Evolutionary conservation across 2,113 vertebrate species (phyloP), one percentile per base, ranked within the genome.

Genomic region (Rhea pennata): DNA sequence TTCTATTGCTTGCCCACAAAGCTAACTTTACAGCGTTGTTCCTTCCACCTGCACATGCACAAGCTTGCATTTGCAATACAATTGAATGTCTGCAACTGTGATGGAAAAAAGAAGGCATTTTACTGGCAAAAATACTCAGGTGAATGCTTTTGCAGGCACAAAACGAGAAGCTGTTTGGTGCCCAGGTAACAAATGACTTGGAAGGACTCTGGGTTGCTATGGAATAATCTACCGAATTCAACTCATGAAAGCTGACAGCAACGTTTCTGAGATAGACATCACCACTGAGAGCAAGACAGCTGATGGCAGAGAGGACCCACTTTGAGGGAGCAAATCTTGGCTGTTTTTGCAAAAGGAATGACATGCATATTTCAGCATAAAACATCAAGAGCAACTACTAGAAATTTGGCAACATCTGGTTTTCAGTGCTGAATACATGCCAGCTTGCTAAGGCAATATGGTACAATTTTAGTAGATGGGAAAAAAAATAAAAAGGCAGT

Each of bases 281-380:
- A 56, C 74, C 15, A 20, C 0, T 0, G 66, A 31, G 40, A 40
- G 2, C 2, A 84, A 48, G 23, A 61, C 6, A 3, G 62, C 67
- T 74, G 85, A n/a, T 91, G 90, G 72, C 53, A 92, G 83, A 81
- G 58, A 29, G 70, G 73, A 67, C 31, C 69, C 80, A 65, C 77
- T n/a, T 8, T 36, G 84, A 74, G 51, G 29, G 29, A 61, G 44
- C 69, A 78, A 93, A 84, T 75, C 33, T 66, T 65, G 9, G 14
- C 72, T 78, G 67, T 1, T 93, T 94, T 58, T 85, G 66, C 65
- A 84, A 61, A 58, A 92, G 62, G 48, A 9, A 6, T 24, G 50
- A 53, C 5, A 1, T 26, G 16, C 62, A 44, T 40, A 17, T 69
- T 87, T 75, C 62, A 84, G 36, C 74, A n/a, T 5, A 62, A 85